A percentile compares a stretch with the other conserved stretches of the same genome.
These are phyloP conservation scores for Percopsis omiscomaycus DNA, from an alignment of 2,797 vertebrate genomes.

Conservation along the genomic window DNA sequence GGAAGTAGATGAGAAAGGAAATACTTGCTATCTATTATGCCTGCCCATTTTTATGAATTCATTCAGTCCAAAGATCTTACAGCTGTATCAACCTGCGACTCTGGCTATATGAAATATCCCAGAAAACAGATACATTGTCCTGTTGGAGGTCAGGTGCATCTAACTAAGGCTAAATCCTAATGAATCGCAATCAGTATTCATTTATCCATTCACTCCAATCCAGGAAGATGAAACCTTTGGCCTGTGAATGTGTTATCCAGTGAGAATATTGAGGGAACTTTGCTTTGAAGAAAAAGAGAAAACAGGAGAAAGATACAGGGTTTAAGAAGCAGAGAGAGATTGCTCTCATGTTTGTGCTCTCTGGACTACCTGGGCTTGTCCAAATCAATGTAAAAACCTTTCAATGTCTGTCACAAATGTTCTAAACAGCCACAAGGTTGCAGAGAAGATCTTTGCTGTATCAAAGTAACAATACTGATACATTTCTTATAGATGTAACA, in stretches of 20 bases:
- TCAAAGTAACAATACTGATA: too few relatives aligned
- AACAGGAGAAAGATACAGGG: too few relatives aligned
- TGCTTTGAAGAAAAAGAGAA: too few relatives aligned
- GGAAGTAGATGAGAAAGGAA: conserved; percentile 33
- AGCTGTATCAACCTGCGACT: conserved; percentile 19
- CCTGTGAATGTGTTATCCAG: conserved; percentile 44
- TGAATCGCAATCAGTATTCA: conserved; percentile 54
- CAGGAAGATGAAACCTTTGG: conserved; percentile 29
- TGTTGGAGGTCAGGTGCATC: conserved; percentile 30
- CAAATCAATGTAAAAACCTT: too few relatives aligned
- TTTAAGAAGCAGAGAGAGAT: too few relatives aligned
- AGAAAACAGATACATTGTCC: conserved; percentile 40
- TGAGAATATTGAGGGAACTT: conserved; percentile 22
- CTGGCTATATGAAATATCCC: conserved; percentile 35
- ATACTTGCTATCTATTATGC: conserved; percentile 25
- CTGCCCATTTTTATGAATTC: conserved; percentile 42
- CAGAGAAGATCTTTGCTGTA: too few relatives aligned
- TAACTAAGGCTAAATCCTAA: conserved; percentile 51
- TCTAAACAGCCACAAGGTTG: too few relatives aligned
- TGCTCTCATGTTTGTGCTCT: too few relatives aligned
- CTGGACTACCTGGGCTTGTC: too few relatives aligned
- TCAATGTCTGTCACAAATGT: too few relatives aligned
- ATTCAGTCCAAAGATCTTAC: conserved; percentile 40
- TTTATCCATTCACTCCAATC: conserved; percentile 2
- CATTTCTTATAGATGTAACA: too few relatives aligned